Conservation (phyloP, 2,113 vertebrate genomes). For the Pycnonotus jocosus region DNA sequence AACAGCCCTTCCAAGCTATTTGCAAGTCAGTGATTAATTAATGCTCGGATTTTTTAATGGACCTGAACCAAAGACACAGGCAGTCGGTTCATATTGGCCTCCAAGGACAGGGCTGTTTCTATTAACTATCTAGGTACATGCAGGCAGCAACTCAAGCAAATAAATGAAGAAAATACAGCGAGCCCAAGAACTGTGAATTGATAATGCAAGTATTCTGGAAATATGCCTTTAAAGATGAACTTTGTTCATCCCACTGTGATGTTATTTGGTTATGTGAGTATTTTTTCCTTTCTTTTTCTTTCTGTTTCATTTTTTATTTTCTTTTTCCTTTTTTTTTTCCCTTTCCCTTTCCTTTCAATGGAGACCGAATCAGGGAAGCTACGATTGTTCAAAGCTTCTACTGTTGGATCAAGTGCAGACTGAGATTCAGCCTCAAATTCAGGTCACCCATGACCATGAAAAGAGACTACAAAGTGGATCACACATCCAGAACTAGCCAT, state of each 20-base stretch:
- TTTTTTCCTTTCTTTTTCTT: neutral
- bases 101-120: slow-evolving; percentile 24
- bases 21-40: slow-evolving; percentile 59
- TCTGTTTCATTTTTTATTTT: neutral
- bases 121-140: neutral
- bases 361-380: neutral
- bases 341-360: neutral
- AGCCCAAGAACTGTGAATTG: neutral
- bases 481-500: neutral
- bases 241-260: neutral
- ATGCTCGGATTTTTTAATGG: slow-evolving; percentile 38
- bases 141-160: slow-evolving; percentile 31
- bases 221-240: neutral
- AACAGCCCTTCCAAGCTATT: slow-evolving; percentile 14
- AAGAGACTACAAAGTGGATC: neutral
- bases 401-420: neutral
- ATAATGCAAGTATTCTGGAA: neutral
- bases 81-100: slow-evolving; percentile 22
- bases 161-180: neutral
- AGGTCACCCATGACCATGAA: neutral
- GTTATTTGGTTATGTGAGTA: neutral
- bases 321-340: neutral
- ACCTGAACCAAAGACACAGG: slow-evolving; percentile 42
- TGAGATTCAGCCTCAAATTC: neutral
- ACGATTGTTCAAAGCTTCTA: neutral